phyloP scores from a whole-genome alignment of 2,888 invertebrate species.

The Buathra laborator region DNA sequence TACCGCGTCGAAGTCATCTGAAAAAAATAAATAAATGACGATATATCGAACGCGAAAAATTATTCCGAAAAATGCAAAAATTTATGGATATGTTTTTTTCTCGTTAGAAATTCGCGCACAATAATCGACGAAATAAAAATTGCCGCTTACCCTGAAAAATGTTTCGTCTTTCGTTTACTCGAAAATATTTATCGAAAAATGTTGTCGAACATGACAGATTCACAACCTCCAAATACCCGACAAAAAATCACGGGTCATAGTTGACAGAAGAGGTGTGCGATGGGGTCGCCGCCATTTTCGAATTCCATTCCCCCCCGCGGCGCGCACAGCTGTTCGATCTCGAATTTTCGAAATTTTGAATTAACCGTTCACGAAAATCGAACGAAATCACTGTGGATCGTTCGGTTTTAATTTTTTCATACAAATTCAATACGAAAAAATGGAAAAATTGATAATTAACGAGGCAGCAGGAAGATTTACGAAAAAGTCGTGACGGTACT shows the following conservation, averaged over 20 bases:
- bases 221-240: slow-evolving; percentile 31
- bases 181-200: slow-evolving; percentile 34
- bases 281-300: slow-evolving; percentile 52
- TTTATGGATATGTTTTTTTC: background rate
- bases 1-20: slow-evolving; percentile 83
- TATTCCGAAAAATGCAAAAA: background rate
- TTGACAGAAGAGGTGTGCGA: slow-evolving; percentile 28
- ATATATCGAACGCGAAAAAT: background rate
- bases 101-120: background rate
- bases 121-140: background rate
- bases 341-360: slow-evolving; percentile 2
- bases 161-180: background rate
- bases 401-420: background rate
- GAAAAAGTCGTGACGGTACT: slow-evolving; percentile 28
- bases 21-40: slow-evolving; percentile 39
- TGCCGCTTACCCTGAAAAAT: slow-evolving; percentile 37
- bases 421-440: background rate
- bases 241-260: slow-evolving; percentile 27
- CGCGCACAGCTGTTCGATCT: slow-evolving; percentile 52
- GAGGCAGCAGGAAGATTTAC: background rate
- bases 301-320: background rate
- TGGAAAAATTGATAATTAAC: slow-evolving; percentile 5
- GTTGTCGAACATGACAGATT: slow-evolving; percentile 41
- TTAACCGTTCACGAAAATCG: background rate
- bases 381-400: background rate